A percentile compares a stretch with the other conserved stretches of the same genome.
Evolutionary conservation across 2,888 invertebrate species (phyloP).

Genomic region (Lapara coniferarum): DNA sequence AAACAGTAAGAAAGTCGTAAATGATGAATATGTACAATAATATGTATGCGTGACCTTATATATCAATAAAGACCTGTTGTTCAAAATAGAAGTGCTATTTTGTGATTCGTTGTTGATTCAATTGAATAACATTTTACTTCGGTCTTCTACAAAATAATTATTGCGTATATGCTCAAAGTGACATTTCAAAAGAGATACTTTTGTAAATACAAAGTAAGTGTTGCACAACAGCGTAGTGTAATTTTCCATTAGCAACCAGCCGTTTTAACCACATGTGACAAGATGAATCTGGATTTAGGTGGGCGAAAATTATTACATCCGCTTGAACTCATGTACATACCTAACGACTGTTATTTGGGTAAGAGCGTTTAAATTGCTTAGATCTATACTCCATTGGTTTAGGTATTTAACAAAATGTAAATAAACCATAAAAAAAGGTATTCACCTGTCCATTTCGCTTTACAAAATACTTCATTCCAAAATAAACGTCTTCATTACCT

Average conservation of each 20-base stretch:
- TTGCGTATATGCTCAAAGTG: neutral
- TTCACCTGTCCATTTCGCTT: no score
- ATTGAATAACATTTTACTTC: neutral
- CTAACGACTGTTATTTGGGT: neutral
- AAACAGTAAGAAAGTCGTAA: no score
- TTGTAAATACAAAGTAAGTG: constrained; percentile 36
- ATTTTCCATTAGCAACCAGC: neutral
- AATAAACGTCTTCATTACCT: no score
- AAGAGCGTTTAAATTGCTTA: neutral
- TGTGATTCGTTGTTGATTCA: neutral
- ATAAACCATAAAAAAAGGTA: no score
- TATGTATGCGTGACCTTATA: no score
- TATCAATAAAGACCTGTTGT: neutral
- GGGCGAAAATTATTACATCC: constrained; percentile 21
- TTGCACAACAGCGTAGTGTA: constrained; percentile 32
- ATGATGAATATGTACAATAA: no score
- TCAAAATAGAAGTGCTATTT: neutral
- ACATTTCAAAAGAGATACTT: constrained; percentile 30
- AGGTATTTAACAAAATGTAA: no score
- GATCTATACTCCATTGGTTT: no score
- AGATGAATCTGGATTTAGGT: constrained; percentile 16
- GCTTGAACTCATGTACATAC: neutral
- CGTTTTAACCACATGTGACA: constrained; percentile 3
- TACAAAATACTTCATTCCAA: no score
- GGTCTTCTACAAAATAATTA: neutral